phyloP scores from a whole-genome alignment of 2,113 vertebrate species.

The Orientallactaga bullata region DNA sequence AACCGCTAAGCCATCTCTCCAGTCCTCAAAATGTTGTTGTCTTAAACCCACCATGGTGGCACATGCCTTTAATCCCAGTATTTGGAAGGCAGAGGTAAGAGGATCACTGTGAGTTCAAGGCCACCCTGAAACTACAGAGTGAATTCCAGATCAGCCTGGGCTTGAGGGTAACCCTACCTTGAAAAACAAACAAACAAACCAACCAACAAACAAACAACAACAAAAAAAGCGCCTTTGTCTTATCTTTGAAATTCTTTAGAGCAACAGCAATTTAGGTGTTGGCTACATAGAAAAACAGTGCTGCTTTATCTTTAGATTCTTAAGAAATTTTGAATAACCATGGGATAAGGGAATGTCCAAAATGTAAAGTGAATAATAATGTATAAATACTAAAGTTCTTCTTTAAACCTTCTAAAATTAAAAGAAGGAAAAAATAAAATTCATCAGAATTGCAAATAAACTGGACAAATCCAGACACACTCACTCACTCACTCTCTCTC shows the following conservation, averaged over 20 bases:
- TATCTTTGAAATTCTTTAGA: neutral
- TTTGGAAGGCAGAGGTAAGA: too few species aligned
- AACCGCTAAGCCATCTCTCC: too few species aligned
- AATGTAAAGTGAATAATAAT: neutral
- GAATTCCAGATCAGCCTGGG: too few species aligned
- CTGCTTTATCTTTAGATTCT: neutral
- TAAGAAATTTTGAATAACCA: neutral
- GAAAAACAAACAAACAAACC: too few species aligned
- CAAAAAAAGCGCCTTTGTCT: too few species aligned
- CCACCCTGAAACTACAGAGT: too few species aligned
- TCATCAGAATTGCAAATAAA: neutral
- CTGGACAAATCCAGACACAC: neutral
- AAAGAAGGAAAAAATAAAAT: conserved; percentile 7
- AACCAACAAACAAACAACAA: too few species aligned
- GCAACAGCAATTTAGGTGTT: neutral
- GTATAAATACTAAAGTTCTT: neutral
- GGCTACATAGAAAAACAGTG: neutral
- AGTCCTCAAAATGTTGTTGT: too few species aligned
- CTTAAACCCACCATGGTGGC: too few species aligned
- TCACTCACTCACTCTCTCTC: neutral
- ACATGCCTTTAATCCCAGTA: too few species aligned
- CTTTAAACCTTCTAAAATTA: conserved; percentile 26
- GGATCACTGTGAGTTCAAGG: too few species aligned
- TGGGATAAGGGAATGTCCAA: neutral
- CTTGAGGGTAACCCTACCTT: too few species aligned